Evolutionary conservation across 2,888 invertebrate species (phyloP).

Genomic region (Drosophila anceps): DNA sequence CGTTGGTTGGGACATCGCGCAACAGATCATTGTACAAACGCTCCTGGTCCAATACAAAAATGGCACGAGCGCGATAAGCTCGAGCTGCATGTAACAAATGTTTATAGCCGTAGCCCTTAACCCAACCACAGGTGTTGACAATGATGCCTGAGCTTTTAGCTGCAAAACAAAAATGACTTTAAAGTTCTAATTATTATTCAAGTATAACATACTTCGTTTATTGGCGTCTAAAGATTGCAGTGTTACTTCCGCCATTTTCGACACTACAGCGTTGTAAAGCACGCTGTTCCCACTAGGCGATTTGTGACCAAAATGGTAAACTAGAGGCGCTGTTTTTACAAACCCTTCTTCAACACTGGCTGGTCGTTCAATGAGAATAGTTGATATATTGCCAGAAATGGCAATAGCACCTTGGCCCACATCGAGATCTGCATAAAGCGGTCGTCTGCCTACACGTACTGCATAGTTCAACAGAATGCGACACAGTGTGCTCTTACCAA

Average conservation of each 20-base stretch:
- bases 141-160: constrained; percentile 95
- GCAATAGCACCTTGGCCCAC: constrained; percentile 97
- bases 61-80: constrained; percentile 97
- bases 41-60: constrained; percentile 98
- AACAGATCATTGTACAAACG: constrained; percentile 97
- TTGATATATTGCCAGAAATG: constrained; percentile 96
- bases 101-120: constrained; percentile 96
- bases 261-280: constrained; percentile 93
- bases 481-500: constrained; percentile 97
- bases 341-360: constrained; percentile 98
- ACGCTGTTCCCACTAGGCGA: constrained; percentile 91
- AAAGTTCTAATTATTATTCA: not conserved
- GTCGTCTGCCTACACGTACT: constrained; percentile 94
- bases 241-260: constrained; percentile 94
- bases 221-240: constrained; percentile 93
- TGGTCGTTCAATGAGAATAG: constrained; percentile 95
- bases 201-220: constrained; percentile 89
- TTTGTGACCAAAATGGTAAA: constrained; percentile 97
- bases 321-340: constrained; percentile 95
- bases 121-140: constrained; percentile 99
- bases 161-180: constrained; percentile 72
- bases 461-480: constrained; percentile 97
- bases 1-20: constrained; percentile 96
- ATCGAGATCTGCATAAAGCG: constrained; percentile 97
- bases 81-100: constrained; percentile 94